Evolutionary conservation across 1,140 invertebrate species (phyloP).

Genomic region (Metaphire vulgaris): DNA sequence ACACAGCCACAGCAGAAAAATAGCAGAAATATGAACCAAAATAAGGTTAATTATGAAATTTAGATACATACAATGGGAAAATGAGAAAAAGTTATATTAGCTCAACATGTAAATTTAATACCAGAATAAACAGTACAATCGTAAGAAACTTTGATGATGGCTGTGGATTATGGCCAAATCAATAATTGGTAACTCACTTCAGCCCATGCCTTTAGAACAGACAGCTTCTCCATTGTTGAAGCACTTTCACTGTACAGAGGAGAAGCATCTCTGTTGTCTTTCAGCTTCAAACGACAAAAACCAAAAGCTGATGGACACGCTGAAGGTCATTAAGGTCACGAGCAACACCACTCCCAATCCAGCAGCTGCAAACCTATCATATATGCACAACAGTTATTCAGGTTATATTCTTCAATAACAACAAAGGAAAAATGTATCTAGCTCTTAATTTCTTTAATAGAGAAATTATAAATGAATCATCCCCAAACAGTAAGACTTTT

Average conservation of each 20-base stretch:
- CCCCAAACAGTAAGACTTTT: no score
- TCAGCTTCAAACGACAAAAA: conserved; percentile 86
- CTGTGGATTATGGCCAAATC: no score
- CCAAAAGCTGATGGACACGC: conserved; percentile 89
- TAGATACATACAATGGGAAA: no score
- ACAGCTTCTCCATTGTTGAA: conserved; percentile 88
- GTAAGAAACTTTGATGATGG: no score
- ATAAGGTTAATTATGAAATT: no score
- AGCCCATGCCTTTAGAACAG: conserved; percentile 97
- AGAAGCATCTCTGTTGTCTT: conserved; percentile 58
- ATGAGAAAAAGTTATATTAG: no score
- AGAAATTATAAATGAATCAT: conserved; percentile 7
- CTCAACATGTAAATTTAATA: no score
- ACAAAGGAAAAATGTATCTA: neutral
- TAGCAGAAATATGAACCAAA: no score
- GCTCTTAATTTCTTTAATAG: neutral
- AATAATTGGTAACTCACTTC: conserved; percentile 72
- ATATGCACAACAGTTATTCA: no score
- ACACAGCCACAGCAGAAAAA: no score
- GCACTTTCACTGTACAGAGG: conserved; percentile 88
- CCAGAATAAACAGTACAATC: no score
- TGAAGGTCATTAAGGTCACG: conserved; percentile 89
- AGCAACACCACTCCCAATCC: conserved; percentile 97
- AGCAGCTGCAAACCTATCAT: conserved; percentile 79
- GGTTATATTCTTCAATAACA: neutral